Evolutionary conservation across 2,113 vertebrate species (phyloP).

Genomic region (Eptesicus fuscus): DNA sequence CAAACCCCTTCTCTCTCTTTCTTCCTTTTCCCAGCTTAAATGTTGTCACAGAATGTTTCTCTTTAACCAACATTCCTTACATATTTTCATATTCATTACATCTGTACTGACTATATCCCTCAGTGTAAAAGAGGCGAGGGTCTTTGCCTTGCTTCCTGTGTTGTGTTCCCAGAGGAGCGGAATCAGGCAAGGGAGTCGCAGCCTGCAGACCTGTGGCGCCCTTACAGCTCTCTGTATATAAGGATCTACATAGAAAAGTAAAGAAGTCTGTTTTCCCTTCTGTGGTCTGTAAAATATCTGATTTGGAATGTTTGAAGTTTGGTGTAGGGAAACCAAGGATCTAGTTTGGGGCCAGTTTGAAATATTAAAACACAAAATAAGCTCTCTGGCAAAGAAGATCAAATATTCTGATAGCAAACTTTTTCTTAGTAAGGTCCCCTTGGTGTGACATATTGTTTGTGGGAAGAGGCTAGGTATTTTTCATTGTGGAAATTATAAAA

Average conservation of each 20-base stretch:
- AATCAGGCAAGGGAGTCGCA: background rate
- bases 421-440: background rate
- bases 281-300: background rate
- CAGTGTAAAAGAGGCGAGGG: background rate
- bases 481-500: background rate
- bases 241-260: background rate
- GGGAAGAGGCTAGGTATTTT: background rate
- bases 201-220: background rate
- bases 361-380: slow-evolving; percentile 21
- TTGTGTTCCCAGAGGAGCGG: background rate
- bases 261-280: background rate
- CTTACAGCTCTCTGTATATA: background rate
- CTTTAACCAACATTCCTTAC: no score
- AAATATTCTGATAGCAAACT: background rate
- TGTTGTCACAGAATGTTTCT: background rate
- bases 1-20: background rate
- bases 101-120: background rate
- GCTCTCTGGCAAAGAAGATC: background rate
- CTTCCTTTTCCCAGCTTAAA: background rate
- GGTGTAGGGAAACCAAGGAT: background rate
- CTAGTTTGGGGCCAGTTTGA: background rate
- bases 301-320: background rate
- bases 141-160: background rate
- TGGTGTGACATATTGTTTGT: background rate
- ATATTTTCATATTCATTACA: background rate